Base-by-base conservation (phyloP, 1,140 invertebrate species). In the Hydropsyche tenuis region DNA sequence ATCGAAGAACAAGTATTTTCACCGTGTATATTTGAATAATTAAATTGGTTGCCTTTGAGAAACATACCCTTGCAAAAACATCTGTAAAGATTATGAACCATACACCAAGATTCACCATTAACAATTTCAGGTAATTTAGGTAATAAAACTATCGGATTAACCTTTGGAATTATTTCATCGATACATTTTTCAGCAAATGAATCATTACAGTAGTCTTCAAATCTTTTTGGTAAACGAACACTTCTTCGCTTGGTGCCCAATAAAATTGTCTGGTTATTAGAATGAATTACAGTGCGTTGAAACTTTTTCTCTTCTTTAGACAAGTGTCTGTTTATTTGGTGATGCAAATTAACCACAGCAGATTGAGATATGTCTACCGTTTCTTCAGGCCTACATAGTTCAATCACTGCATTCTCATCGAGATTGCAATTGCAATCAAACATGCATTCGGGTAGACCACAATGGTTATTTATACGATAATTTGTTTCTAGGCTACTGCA, bases 371-470 rank as follows among this genome's bases (percentile, higher is more conserved):
- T 78, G 73, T 18, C 70, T 71, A 12, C 73, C 75, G 48, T 68
- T 56, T 48, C 75, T 60, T 73, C 79, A 60, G 11, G 63, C 66
- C 1, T 75, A 25, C 23, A 65, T 64, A 30, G 72, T 70, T 75
- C 30, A 45, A 42, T 43, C 11, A 22, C 65, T 75, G 70, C 27
- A 75, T 72, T 73, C 69, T 77, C 75, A 43, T 77, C 60, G 53
- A 78, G 73, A 22, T 78, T 75, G 77, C 86, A 87, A 14, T 64
- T 77, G 73, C 86, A 87, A 51, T 79, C 74, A 63, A 86, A 84
- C 81, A 87, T 85, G 72, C 86, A 87, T 18, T 81, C 74, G 1
- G 78, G 51, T 73, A 79, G 77, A 25, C 81, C 80, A 74, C 86
- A 87, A 77, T 86, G 85, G 53, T 80, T 51, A 14, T 80, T 76